Evolutionary conservation across 2,888 invertebrate species (phyloP).

Genomic region (Fragum sueziense): DNA sequence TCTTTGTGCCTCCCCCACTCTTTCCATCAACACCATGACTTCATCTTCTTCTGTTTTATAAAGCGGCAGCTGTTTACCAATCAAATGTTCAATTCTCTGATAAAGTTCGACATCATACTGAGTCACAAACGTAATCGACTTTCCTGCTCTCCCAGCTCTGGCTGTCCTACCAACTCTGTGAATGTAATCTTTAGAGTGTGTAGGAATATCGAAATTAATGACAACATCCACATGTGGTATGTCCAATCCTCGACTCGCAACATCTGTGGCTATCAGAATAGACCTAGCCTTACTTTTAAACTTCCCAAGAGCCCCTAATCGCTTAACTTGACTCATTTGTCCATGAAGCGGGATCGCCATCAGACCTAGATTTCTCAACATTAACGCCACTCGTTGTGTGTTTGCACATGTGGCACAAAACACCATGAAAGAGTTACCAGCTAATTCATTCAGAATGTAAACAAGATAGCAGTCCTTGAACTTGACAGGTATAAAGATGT

Average conservation of each 20-base stretch:
- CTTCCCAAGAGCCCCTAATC: constrained; percentile 96
- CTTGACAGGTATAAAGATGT: constrained; percentile 97
- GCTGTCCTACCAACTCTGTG: constrained; percentile 98
- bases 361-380: constrained; percentile 94
- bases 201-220: constrained; percentile 98
- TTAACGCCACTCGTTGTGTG: constrained; percentile 93
- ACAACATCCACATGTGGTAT: constrained; percentile 99
- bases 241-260: constrained; percentile 98
- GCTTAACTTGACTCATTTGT: constrained; percentile 98
- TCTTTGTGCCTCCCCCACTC: constrained; percentile 96
- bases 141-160: constrained; percentile 96
- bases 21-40: constrained; percentile 96
- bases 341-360: constrained; percentile 99
- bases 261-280: constrained; percentile 98
- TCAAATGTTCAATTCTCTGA: constrained; percentile 97
- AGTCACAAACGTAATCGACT: constrained; percentile 97
- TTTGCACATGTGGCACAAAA: constrained; percentile 98
- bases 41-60: constrained; percentile 95
- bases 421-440: constrained; percentile 98
- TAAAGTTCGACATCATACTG: constrained; percentile 99
- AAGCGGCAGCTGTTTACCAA: constrained; percentile 94
- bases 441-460: constrained; percentile 95
- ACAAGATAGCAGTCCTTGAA: constrained; percentile 99
- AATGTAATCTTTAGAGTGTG: constrained; percentile 99
- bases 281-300: constrained; percentile 97